Evolutionary conservation across 2,888 invertebrate species (phyloP), one percentile per base, ranked within the genome.

Genomic region (Thymelicus acteon): DNA sequence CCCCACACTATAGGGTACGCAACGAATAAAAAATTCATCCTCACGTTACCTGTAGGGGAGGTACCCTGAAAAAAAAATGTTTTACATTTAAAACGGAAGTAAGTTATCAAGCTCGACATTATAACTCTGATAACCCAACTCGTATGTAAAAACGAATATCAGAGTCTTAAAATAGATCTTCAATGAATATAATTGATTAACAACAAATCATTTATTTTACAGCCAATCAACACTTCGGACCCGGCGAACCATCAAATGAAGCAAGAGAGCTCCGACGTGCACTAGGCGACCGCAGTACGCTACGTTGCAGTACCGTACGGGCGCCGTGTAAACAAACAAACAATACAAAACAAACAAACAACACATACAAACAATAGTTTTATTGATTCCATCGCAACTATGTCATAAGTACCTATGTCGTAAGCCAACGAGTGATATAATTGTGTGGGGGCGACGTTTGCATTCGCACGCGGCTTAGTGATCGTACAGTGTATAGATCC

Each of bases 191-290:
- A 44, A 10, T 12, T 44, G 12, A 12, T 12, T 1, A 8, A 8
- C 12, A 44, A 44, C 44, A 1, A 12, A 13, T 37, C 39, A 10
- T 67, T 31, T 49, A 6, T n/a, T 10, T 94, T 94, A 57, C 95
- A 97, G 96, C 97, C 97, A 86, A 95, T 97, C 94, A 97, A 96
- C 95, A 96, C 96, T 87, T 96, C 96, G 88, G 97, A 97, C 94
- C 96, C 96, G 92, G 96, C 96, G 89, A 97, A 97, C 94, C 97
- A 97, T 93, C 96, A 96, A 94, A 93, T 96, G 90, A 97, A 97
- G 94, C 96, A 96, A 89, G 97, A 97, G 94, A 96, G 96, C 89
- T 96, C 97, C 85, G 97, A 97, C 95, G 97, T 97, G 92, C 97
- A 97, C 95, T 97, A 93, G 89, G 84, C 84, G 82, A 72, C 78